phyloP scores from a whole-genome alignment of 2,888 invertebrate genomes.

The Drosophila paramelanica region DNA sequence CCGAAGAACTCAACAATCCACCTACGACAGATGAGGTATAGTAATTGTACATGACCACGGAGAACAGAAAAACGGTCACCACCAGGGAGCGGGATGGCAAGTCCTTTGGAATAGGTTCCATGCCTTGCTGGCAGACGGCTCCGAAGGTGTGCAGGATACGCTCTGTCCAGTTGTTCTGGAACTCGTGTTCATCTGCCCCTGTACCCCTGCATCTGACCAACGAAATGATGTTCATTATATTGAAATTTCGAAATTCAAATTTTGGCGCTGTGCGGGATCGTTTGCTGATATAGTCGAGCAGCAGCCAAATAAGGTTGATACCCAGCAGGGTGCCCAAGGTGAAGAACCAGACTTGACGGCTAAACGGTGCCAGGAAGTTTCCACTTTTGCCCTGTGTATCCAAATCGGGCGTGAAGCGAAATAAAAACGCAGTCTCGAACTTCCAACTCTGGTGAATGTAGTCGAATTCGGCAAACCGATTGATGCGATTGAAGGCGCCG shows the following conservation, averaged over 20 bases:
- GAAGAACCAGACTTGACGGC: slow-evolving; percentile 75
- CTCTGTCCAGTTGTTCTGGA: slow-evolving; percentile 46
- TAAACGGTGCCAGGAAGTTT: slow-evolving; percentile 83
- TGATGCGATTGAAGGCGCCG: slow-evolving; percentile 81
- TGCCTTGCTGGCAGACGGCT: slow-evolving; percentile 82
- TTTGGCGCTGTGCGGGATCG: background rate
- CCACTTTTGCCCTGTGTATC: slow-evolving; percentile 73
- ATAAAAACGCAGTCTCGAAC: slow-evolving; percentile 82
- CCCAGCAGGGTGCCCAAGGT: slow-evolving; percentile 53
- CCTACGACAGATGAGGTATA: slow-evolving; percentile 84
- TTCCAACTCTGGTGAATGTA: slow-evolving; percentile 83
- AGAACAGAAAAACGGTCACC: slow-evolving; percentile 75
- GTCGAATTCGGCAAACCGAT: slow-evolving; percentile 82
- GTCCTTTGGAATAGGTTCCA: slow-evolving; percentile 75
- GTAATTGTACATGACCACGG: slow-evolving; percentile 83
- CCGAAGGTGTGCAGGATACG: slow-evolving; percentile 71
- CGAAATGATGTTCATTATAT: background rate
- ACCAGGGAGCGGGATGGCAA: slow-evolving; percentile 74
- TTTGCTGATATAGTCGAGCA: slow-evolving; percentile 58
- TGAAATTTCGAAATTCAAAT: background rate
- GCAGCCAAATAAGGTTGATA: slow-evolving; percentile 73
- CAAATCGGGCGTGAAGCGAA: slow-evolving; percentile 81
- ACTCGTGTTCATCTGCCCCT: background rate
- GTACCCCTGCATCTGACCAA: background rate
- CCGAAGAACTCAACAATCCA: slow-evolving; percentile 81